Evolutionary conservation across 2,888 invertebrate genomes (phyloP).

Genomic region (Villa cingulata): DNA sequence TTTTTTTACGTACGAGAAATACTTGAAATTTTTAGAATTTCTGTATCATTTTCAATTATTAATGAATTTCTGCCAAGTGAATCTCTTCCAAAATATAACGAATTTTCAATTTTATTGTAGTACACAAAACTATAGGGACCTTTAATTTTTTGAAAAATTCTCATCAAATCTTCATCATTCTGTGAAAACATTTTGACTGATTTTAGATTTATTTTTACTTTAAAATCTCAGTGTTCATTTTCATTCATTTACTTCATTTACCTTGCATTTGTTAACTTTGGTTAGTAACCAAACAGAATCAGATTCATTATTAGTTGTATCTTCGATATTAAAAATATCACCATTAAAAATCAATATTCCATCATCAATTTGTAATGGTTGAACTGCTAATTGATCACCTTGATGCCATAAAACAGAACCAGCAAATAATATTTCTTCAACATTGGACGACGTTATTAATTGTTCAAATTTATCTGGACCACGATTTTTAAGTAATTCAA

Average conservation of each 20-base stretch:
- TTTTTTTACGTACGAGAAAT: constrained; percentile 39
- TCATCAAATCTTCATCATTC: constrained; percentile 21
- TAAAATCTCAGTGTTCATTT: too few species aligned
- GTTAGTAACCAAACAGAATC: constrained; percentile 44
- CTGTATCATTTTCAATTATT: constrained; percentile 42
- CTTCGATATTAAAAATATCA: constrained; percentile 61
- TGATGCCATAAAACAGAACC: constrained; percentile 74
- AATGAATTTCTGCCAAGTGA: constrained; percentile 75
- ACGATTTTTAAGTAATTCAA: constrained; percentile 15
- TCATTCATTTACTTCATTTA: too few species aligned
- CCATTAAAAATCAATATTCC: constrained; percentile 77
- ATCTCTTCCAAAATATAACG: constrained; percentile 74
- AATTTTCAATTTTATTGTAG: constrained; percentile 43
- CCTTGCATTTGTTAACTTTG: constrained; percentile 22
- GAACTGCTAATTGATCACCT: constrained; percentile 47
- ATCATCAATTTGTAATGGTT: constrained; percentile 50
- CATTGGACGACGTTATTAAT: constrained; percentile 9
- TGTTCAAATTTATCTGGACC: constrained; percentile 17
- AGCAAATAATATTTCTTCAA: constrained; percentile 18
- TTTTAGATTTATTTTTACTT: neutral
- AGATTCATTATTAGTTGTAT: constrained; percentile 31
- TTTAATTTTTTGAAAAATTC: constrained; percentile 44
- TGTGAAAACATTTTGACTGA: constrained; percentile 9
- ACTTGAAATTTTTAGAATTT: constrained; percentile 37
- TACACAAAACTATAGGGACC: constrained; percentile 81